Percentiles rank a stretch among this genome's conserved stretches.
Conservation (phyloP, 2,113 vertebrate genomes). For the Gasterosteus aculeatus region DNA sequence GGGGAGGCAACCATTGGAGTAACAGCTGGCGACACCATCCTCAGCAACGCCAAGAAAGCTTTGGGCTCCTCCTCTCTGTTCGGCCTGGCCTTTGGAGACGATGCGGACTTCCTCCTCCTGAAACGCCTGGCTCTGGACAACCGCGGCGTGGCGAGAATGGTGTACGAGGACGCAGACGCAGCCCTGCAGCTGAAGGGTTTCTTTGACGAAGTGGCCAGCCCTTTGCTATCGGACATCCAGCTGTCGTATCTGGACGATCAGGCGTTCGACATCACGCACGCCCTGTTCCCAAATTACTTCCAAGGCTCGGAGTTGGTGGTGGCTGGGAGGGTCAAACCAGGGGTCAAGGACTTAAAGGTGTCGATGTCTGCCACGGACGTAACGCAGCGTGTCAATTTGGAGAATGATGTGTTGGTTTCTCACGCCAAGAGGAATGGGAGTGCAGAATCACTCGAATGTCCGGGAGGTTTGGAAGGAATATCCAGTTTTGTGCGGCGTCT, state of each 20-base stretch:
- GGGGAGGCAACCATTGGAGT: conserved; percentile 85
- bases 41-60: conserved; percentile 79
- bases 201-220: conserved; percentile 86
- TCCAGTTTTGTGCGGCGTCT: conserved; percentile 82
- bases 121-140: conserved; percentile 84
- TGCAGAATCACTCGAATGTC: conserved; percentile 54
- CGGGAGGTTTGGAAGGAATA: conserved; percentile 52
- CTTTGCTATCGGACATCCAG: conserved; percentile 84
- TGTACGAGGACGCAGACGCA: conserved; percentile 85
- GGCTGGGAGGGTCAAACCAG: conserved; percentile 79
- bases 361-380: conserved; percentile 75
- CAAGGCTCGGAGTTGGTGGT: conserved; percentile 87
- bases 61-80: conserved; percentile 82
- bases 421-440: conserved; percentile 58
- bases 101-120: conserved; percentile 84
- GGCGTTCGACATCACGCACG: conserved; percentile 77
- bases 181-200: conserved; percentile 84
- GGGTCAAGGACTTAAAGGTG: conserved; percentile 76
- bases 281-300: conserved; percentile 86
- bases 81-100: conserved; percentile 86
- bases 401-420: conserved; percentile 72
- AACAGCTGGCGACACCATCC: conserved; percentile 78
- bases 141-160: conserved; percentile 78
- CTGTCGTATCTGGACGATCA: conserved; percentile 82
- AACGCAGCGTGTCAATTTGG: conserved; percentile 69